Conservation (phyloP, 1,140 invertebrate genomes). For the Dendrolimus kikuchii region DNA sequence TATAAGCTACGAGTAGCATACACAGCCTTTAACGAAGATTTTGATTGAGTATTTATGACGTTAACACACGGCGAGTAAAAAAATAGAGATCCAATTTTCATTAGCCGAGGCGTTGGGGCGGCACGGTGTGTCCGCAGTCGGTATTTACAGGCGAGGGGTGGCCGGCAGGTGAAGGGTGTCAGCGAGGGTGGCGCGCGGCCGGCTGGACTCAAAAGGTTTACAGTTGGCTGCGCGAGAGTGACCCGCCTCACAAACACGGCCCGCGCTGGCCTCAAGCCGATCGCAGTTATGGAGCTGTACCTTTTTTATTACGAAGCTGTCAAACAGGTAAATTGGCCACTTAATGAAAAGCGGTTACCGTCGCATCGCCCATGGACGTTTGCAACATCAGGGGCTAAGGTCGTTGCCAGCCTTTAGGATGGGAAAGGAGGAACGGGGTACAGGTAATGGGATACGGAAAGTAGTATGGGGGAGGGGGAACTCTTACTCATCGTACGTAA, state of each 20-base stretch:
- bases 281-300: conserved; percentile 48
- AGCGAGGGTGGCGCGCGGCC: conserved; percentile 41
- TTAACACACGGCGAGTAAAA: conserved; percentile 45
- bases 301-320: conserved; percentile 32
- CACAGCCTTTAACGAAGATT: conserved; percentile 16
- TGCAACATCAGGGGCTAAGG: too few relatives aligned
- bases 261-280: conserved; percentile 32
- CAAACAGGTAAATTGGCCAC: conserved; percentile 7
- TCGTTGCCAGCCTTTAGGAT: too few relatives aligned
- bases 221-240: conserved; percentile 65
- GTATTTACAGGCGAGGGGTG: conserved; percentile 44
- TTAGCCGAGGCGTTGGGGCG: conserved; percentile 64
- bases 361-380: too few relatives aligned
- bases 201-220: conserved; percentile 63
- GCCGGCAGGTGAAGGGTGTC: conserved; percentile 5
- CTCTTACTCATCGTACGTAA: too few relatives aligned
- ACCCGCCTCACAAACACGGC: conserved; percentile 64
- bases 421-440: too few relatives aligned
- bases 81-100: conserved; percentile 65
- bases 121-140: conserved; percentile 51
- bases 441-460: too few relatives aligned
- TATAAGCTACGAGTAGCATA: too few relatives aligned
- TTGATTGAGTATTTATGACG: conserved; percentile 42
- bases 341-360: too few relatives aligned
- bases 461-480: too few relatives aligned